Base-by-base conservation (phyloP, 2,113 vertebrate species). In the Nycticorax nycticorax region DNA sequence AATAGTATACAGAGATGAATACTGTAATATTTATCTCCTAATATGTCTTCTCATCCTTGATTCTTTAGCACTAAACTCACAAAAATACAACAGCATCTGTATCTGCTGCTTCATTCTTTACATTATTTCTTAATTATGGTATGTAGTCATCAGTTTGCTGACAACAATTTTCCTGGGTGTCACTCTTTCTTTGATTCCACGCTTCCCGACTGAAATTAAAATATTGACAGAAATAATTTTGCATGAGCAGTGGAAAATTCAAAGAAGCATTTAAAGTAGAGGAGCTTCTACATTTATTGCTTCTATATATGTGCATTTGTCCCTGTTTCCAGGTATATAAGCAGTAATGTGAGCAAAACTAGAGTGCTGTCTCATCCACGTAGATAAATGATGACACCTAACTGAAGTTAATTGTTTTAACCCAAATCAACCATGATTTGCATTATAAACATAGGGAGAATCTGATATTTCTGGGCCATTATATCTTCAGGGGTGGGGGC, bases 191-290 rank as follows among this genome's bases (percentile, higher is more conserved):
- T 95, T 98, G 57, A 97, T 98, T 98, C 91, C 74, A 97, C 35
- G 57, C n/a, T 57, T 74, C 95, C 81, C 10, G 41, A 84, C 62
- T 97, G 89, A 98, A 98, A 98, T 98, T 98, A 98, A 98, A 98
- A 96, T 98, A 98, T 98, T 98, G 98, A 98, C 97, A 98, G 95
- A 95, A 97, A 97, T 97, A 96, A 96, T 98, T 97, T 98, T 97
- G 95, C 97, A 96, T 81, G 77, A 96, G 91, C 95, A 95, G 92
- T 95, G 72, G 77, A 97, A 98, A 98, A 96, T 94, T 97, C 94
- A 94, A 94, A 93, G 67, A 64, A 50, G 21, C 73, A 56, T 73
- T 96, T 89, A 89, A 97, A 93, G 59, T 33, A 96, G 81, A 96
- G 79, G 72, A 93, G 22, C 69, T 96, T 97, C 71, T 74, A 57